phyloP scores from a whole-genome alignment of 2,797 vertebrate species.

The Odontamblyopus rebecca region DNA sequence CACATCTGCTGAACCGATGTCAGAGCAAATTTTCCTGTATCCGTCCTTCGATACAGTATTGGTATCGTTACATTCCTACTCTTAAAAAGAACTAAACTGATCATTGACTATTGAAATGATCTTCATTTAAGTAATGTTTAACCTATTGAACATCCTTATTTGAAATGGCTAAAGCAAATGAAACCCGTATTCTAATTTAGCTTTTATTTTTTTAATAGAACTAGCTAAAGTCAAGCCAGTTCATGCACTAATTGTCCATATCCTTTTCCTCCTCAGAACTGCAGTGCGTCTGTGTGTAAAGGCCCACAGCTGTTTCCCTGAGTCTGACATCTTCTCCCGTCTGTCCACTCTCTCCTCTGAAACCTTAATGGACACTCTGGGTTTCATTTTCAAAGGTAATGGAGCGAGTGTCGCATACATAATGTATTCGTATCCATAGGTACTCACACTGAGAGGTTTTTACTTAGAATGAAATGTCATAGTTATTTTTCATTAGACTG shows the following conservation, averaged over 20 bases:
- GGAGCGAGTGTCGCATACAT: not conserved
- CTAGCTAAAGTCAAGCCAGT: not conserved
- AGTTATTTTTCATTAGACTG: too few species aligned
- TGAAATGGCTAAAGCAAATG: not conserved
- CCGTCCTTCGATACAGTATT: too few species aligned
- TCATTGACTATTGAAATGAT: too few species aligned
- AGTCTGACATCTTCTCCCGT: conserved; percentile 78
- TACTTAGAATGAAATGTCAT: too few species aligned
- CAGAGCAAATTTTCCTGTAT: too few species aligned
- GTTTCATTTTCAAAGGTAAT: conserved; percentile 87
- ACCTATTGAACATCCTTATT: too few species aligned
- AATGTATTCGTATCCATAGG: not conserved
- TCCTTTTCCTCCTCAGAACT: conserved; percentile 68
- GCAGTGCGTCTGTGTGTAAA: conserved; percentile 81
- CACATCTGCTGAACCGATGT: too few species aligned
- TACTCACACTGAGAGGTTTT: conserved; percentile 16
- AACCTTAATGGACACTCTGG: conserved; percentile 79
- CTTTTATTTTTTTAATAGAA: not conserved
- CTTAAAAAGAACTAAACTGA: too few species aligned
- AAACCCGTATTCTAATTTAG: not conserved
- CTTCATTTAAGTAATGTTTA: not conserved
- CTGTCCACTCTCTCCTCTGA: conserved; percentile 62
- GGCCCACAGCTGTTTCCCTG: conserved; percentile 77
- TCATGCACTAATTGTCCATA: not conserved
- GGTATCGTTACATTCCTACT: too few species aligned